Evolutionary conservation across 2,797 vertebrate genomes (phyloP).

Genomic region (Aplochiton taeniatus): DNA sequence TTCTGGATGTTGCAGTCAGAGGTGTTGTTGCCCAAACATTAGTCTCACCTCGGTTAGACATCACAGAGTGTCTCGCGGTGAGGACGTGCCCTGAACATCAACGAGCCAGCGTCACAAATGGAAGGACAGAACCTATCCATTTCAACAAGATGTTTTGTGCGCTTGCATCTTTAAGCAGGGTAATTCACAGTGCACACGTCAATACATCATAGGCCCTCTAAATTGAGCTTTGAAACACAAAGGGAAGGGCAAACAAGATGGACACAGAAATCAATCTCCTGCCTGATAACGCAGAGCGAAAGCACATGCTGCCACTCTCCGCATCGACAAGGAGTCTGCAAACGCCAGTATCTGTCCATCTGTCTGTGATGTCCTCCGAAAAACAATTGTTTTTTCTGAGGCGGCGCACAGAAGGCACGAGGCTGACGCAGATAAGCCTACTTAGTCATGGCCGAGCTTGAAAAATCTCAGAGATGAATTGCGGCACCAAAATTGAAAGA

Average conservation of each 20-base stretch:
- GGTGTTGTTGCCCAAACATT: constrained; percentile 49
- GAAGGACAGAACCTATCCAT: constrained; percentile 51
- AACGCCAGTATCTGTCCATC: constrained; percentile 54
- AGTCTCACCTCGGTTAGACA: constrained; percentile 53
- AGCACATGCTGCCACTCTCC: constrained; percentile 43
- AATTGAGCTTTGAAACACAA: constrained; percentile 72
- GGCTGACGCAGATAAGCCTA: constrained; percentile 55
- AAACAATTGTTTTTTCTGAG: constrained; percentile 61
- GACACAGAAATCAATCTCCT: constrained; percentile 74
- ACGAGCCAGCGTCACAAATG: constrained; percentile 44
- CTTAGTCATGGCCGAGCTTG: constrained; percentile 45
- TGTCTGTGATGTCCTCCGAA: constrained; percentile 64
- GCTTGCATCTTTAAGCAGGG: constrained; percentile 66
- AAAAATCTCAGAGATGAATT: constrained; percentile 39
- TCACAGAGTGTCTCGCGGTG: constrained; percentile 38
- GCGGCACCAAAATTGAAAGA: constrained; percentile 35
- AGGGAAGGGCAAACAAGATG: constrained; percentile 71
- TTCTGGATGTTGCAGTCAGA: constrained; percentile 41
- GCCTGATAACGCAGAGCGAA: constrained; percentile 58
- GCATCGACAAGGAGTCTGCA: constrained; percentile 55
- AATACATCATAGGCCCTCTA: constrained; percentile 70
- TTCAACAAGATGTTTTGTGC: constrained; percentile 53
- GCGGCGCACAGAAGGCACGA: constrained; percentile 35
- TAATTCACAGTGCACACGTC: constrained; percentile 59
- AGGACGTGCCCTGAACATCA: constrained; percentile 68